phyloP scores from a whole-genome alignment of 2,113 vertebrate species.

The Phyllostomus discolor region DNA sequence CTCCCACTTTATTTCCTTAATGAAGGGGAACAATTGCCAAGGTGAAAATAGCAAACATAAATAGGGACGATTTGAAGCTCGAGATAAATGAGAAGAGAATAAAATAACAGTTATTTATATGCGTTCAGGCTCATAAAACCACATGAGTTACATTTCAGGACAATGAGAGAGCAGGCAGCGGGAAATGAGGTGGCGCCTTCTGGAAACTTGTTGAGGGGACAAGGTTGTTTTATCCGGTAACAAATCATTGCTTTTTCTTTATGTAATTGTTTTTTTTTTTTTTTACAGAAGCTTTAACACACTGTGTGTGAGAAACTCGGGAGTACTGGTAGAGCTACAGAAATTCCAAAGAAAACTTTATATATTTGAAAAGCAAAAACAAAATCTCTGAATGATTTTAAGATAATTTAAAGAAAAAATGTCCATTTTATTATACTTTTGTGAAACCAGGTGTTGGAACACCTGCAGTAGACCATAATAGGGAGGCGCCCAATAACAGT shows the following conservation, averaged over 20 bases:
- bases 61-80: neutral
- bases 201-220: neutral
- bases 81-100: neutral
- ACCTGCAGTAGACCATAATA: neutral
- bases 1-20: neutral
- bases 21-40: neutral
- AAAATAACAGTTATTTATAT: neutral
- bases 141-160: neutral
- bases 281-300: neutral
- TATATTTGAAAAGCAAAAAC: neutral
- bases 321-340: neutral
- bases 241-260: neutral
- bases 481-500: neutral
- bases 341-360: neutral
- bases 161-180: neutral
- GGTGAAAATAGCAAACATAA: neutral
- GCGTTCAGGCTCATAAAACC: neutral
- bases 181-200: neutral
- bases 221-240: neutral
- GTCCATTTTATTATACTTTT: neutral
- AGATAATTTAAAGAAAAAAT: neutral
- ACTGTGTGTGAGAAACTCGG: neutral
- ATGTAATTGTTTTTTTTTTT: neutral
- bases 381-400: neutral
- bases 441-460: neutral